Conservation (phyloP, 2,888 invertebrate genomes). For the Abscondita cerata region DNA sequence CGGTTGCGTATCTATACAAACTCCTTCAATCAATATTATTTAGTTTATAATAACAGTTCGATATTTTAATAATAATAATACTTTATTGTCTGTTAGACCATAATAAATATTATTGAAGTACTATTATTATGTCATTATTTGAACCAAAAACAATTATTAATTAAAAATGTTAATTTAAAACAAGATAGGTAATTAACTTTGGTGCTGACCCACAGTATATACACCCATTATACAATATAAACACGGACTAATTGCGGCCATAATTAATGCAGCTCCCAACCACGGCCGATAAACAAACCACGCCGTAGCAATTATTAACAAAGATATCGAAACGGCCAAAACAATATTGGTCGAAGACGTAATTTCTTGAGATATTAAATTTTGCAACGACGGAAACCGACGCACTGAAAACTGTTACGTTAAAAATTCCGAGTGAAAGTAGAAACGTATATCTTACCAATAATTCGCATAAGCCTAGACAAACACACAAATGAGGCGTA, state of each 20-base stretch:
- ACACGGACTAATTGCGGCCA: constrained; percentile 63
- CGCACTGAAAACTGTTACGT: constrained; percentile 52
- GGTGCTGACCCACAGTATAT: constrained; percentile 48
- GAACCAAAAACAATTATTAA: too few species aligned
- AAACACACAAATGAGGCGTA: constrained; percentile 72
- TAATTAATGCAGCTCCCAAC: constrained; percentile 61
- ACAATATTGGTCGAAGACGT: constrained; percentile 59
- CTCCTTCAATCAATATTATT: too few species aligned
- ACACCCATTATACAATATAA: constrained; percentile 59
- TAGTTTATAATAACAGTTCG: too few species aligned
- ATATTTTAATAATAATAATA: too few species aligned
- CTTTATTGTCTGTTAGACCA: too few species aligned
- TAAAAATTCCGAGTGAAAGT: too few species aligned
- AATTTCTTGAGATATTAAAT: constrained; percentile 53
- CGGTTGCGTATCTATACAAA: too few species aligned
- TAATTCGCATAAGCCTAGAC: constrained; percentile 49
- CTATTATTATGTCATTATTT: too few species aligned
- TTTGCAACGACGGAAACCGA: constrained; percentile 46
- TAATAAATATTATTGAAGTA: too few species aligned
- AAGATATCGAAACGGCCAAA: constrained; percentile 60
- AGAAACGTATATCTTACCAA: constrained; percentile 54
- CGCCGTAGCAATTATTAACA: constrained; percentile 61
- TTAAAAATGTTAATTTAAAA: background rate
- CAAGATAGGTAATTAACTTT: constrained; percentile 30
- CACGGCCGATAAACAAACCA: constrained; percentile 64